Conservation (phyloP, 2,888 invertebrate species). For the Hypsopygia costalis region DNA sequence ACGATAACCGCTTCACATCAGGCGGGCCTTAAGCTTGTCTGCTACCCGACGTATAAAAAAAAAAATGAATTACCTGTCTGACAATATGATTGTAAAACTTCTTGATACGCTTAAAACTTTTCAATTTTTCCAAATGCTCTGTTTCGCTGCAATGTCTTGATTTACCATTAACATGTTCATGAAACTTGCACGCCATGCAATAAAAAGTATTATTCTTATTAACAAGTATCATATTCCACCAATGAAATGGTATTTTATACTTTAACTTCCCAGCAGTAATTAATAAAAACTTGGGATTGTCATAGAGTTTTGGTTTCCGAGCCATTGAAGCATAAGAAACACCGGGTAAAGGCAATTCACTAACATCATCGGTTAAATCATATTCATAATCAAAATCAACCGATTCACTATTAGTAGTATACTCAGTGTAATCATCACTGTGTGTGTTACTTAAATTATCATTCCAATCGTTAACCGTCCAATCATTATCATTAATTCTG, state of each 20-base stretch:
- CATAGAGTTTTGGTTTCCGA: slow-evolving; percentile 16
- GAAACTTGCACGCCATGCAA: slow-evolving; percentile 33
- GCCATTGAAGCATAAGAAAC: slow-evolving; percentile 35
- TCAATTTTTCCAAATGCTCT: slow-evolving; percentile 22
- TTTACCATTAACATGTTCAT: slow-evolving; percentile 13
- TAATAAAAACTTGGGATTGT: slow-evolving; percentile 22
- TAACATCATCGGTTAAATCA: slow-evolving; percentile 3
- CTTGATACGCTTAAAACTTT: slow-evolving; percentile 17
- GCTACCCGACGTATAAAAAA: no score
- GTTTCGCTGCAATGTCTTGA: slow-evolving; percentile 21
- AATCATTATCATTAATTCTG: slow-evolving; percentile 11
- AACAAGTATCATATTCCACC: slow-evolving; percentile 34
- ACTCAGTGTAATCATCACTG: not conserved
- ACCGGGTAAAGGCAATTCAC: slow-evolving; percentile 5
- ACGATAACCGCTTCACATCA: no score
- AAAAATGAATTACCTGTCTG: slow-evolving; percentile 24
- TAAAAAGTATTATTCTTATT: slow-evolving; percentile 21
- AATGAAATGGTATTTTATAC: slow-evolving; percentile 27
- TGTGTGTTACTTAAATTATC: no score
- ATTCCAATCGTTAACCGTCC: no score
- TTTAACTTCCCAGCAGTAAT: slow-evolving; percentile 24
- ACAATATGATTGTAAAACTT: slow-evolving; percentile 21
- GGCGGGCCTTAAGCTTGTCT: no score
- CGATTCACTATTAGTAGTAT: not conserved
- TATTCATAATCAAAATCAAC: not conserved